phyloP scores from a whole-genome alignment of 2,888 invertebrate genomes.

The Xanthia icteritia region DNA sequence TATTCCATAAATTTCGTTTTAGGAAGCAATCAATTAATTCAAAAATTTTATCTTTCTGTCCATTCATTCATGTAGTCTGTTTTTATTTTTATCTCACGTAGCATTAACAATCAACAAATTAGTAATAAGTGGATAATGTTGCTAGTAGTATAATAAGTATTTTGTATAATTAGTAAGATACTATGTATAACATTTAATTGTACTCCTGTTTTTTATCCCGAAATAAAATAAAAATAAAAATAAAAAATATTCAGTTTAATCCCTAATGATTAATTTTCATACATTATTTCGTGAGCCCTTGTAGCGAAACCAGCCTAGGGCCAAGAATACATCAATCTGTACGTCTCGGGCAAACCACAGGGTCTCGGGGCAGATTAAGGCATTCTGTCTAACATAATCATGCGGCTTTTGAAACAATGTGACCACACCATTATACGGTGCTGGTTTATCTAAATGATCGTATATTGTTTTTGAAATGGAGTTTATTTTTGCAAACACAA shows the following conservation, averaged over 20 bases:
- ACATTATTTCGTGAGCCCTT: conserved; percentile 56
- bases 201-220: too few relatives aligned
- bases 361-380: conserved; percentile 58
- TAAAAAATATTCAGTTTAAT: conserved; percentile 45
- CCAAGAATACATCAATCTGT: conserved; percentile 60
- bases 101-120: too few relatives aligned
- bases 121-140: too few relatives aligned
- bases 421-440: conserved; percentile 58
- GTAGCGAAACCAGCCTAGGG: conserved; percentile 36
- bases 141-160: too few relatives aligned
- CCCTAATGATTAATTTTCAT: conserved; percentile 58
- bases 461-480: conserved; percentile 21
- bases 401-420: conserved; percentile 61
- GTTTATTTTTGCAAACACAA: conserved; percentile 21
- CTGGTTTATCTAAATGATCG: conserved; percentile 36
- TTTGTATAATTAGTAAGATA: too few relatives aligned
- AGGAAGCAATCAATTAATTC: too few relatives aligned
- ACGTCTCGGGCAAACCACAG: conserved; percentile 61
- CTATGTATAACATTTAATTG: too few relatives aligned
- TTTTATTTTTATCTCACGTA: too few relatives aligned
- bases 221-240: too few relatives aligned
- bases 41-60: too few relatives aligned
- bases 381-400: conserved; percentile 62
- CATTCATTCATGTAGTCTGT: too few relatives aligned
- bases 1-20: too few relatives aligned